Percentiles rank a stretch among this genome's conserved stretches.
Conservation (phyloP, 2,888 invertebrate species). For the Drosophila anceps region DNA sequence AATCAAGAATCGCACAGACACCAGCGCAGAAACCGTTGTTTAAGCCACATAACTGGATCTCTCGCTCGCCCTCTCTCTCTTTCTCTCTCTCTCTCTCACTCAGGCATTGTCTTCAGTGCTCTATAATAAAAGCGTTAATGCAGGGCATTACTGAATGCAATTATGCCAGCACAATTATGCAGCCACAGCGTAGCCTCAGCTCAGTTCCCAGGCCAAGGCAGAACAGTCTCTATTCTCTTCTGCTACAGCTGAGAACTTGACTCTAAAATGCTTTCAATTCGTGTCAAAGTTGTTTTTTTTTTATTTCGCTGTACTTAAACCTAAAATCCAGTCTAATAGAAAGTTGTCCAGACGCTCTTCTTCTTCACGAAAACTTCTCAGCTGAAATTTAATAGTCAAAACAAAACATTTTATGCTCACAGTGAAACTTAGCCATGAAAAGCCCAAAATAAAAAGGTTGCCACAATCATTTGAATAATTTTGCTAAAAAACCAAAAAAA, state of each 20-base stretch:
- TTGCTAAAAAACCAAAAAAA: constrained; percentile 29
- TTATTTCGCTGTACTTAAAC: constrained; percentile 15
- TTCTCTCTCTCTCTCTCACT: neutral
- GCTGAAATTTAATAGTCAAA: constrained; percentile 48
- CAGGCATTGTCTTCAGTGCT: constrained; percentile 32
- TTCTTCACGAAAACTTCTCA: constrained; percentile 49
- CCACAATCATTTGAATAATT: constrained; percentile 41
- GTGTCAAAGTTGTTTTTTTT: constrained; percentile 37
- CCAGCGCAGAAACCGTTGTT: constrained; percentile 62
- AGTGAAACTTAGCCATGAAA: constrained; percentile 65
- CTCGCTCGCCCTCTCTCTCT: neutral
- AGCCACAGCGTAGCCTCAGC: constrained; percentile 25
- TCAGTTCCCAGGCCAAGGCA: constrained; percentile 48
- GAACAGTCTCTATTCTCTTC: constrained; percentile 11
- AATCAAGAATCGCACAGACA: constrained; percentile 14
- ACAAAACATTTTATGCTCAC: constrained; percentile 44
- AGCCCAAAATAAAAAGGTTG: constrained; percentile 23
- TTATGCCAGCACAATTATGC: constrained; percentile 73
- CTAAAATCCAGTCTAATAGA: constrained; percentile 53
- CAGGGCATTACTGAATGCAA: constrained; percentile 52
- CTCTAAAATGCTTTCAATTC: constrained; percentile 35
- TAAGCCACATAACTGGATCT: constrained; percentile 66
- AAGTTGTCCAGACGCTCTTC: constrained; percentile 52
- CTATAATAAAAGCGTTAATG: constrained; percentile 46
- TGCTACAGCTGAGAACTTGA: constrained; percentile 50